Base-by-base conservation (phyloP, 2,888 invertebrate genomes). In the Hoplodrina ambigua region DNA sequence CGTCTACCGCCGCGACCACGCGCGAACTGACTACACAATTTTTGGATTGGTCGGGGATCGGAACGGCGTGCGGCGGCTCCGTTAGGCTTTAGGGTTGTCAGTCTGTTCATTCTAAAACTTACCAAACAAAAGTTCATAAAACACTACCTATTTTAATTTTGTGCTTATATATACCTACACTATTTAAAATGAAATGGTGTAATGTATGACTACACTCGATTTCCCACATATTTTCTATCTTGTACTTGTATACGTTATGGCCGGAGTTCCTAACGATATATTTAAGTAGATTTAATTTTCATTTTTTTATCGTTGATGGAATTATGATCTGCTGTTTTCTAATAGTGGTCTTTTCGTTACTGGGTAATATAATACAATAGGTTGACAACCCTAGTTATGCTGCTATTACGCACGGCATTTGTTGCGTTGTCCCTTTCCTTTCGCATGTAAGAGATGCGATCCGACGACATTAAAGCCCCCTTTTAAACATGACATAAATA, bases 1-100 rank as follows among this genome's bases (percentile, higher is more conserved):
- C 92, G 93, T 87, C 82, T 89, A 81, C 87, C 92, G 92, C 86
- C 92, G 92, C 94, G 92, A 87, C 89, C 90, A 91, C 94, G 94
- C 94, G 93, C 93, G 93, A 88, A 86, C 86, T 84, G 83, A 87
- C 88, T 88, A 90, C 91, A 91, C 91, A 88, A 92, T 89, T 89
- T 91, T 88, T 88, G 86, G 90, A 87, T 69, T 75, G 75, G 49
- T 30, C 89, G 86, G 88, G 90, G 87, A 85, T 88, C 88, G 86
- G 83, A 88, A 80, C 74, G 67, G 56, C 69, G 76, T 41, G 76
- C 69, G 44, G 55, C 33, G 77, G 82, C 77, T 82, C 85, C 89
- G 89, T 88, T 57, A 46, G 25, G 30, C 19, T 4, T 11, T 70
- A 70, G 71, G 69, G 71, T 50, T 72, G 71, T 44, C 71, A 44